Conservation (phyloP, 2,113 vertebrate genomes). For the Malurus alboscapulatus region DNA sequence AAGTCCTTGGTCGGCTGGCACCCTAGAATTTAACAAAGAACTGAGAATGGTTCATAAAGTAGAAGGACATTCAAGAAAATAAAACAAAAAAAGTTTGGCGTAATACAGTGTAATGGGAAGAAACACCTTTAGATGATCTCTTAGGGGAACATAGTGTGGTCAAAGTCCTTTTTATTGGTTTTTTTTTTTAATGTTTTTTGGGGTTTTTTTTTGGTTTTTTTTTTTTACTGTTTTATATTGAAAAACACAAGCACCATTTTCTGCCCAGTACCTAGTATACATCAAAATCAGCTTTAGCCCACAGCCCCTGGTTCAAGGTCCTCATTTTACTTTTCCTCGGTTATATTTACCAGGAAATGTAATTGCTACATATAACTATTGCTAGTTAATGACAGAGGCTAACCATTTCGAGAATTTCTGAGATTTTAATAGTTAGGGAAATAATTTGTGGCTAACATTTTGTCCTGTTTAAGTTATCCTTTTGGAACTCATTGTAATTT, state of each 20-base stretch:
- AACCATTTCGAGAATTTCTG: not conserved
- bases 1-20: not conserved
- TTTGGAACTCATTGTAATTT: not conserved
- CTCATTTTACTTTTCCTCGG: not conserved
- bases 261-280: not conserved
- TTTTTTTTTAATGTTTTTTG: no score
- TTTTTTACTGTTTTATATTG: no score
- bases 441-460: not conserved
- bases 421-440: not conserved
- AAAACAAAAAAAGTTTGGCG: not conserved
- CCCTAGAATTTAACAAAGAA: not conserved
- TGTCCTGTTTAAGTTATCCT: not conserved
- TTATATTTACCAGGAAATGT: not conserved
- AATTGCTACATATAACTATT: not conserved
- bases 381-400: not conserved
- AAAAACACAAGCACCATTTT: not conserved
- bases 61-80: not conserved
- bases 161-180: not conserved
- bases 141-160: rapidly evolving
- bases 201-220: no score
- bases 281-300: not conserved
- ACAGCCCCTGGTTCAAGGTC: not conserved
- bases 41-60: not conserved
- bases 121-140: not conserved
- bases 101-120: not conserved